Base-by-base conservation (phyloP, 2,113 vertebrate genomes). In the Potamarius usumacintae region DNA sequence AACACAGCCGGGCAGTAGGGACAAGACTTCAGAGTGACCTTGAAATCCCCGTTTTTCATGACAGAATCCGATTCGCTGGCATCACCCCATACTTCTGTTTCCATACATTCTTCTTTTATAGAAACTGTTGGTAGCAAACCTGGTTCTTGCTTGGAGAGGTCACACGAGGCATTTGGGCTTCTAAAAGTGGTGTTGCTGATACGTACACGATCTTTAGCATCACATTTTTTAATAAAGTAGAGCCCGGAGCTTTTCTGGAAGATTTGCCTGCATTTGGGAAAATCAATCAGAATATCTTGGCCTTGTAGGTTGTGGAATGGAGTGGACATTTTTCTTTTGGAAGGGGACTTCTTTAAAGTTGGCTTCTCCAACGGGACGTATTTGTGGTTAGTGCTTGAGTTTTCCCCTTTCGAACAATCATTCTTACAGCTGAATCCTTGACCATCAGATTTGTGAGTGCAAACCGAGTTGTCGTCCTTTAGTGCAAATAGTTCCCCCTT, bases 1-100 rank as follows among this genome's bases (percentile, higher is more conserved):
- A 99, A 99, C 79, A 95, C 93, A 89, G 97, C 97, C 74, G 97
- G 97, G 93, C 97, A 98, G 89, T 98, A 98, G 0, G 97, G 97
- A 88, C 97, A 98, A 0, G 95, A 95, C 93, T 97, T 97, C 89
- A 95, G 96, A 89, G 97, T 96, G n/a, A 95, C 93, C 8, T 94
- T 90, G 82, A 90, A 83, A 22, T 87, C 82, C 50, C 89, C 85
- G 52, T 85, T 55, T 55, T 85, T 20, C 65, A 30, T 22, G 86
- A 79, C 1, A 11, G 50, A 17, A 57, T 84, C 86, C 0, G 74
- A 72, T 55, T 88, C 86, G 4, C 82, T 22, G 78, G 78, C 71
- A 76, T 92, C 87, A 12, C 86, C 88, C 30, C 87, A 92, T 27
- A 89, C 90, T 18, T 90, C 79, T 0, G 83, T 89, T 87, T 94